A percentile compares a stretch with the other conserved stretches of the same genome.
Evolutionary conservation across 2,113 vertebrate genomes (phyloP).

Genomic region (Chlorodrepanis virens): DNA sequence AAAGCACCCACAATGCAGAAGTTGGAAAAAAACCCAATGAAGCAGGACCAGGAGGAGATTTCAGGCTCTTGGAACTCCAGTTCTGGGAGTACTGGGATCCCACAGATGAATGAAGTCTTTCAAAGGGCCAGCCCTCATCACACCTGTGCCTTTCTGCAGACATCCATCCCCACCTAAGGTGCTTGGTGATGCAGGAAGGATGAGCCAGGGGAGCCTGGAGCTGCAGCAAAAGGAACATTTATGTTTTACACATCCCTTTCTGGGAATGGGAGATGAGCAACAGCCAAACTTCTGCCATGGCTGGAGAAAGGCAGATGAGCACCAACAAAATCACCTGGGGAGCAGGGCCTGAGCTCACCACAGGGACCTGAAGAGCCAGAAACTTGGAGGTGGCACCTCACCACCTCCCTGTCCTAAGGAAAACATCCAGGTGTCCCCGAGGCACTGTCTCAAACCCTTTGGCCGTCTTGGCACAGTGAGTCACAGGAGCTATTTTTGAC

Average conservation of each 20-base stretch:
- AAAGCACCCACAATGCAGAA: not conserved
- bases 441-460: not conserved
- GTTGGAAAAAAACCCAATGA: rapidly evolving
- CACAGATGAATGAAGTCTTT: not conserved
- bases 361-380: not conserved
- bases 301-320: not conserved
- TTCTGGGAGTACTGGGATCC: not conserved
- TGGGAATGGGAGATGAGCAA: not conserved
- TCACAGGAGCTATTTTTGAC: conserved; percentile 20
- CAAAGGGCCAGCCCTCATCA: not conserved
- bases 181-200: not conserved
- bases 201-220: not conserved
- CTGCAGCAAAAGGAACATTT: not conserved
- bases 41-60: not conserved
- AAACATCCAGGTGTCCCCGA: not conserved
- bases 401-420: not conserved
- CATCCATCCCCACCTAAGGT: not conserved
- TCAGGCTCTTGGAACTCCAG: rapidly evolving
- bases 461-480: not conserved
- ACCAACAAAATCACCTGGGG: not conserved
- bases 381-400: not conserved
- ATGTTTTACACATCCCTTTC: not conserved
- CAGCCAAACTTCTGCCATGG: not conserved
- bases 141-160: not conserved
- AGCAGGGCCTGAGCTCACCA: rapidly evolving